Evolutionary conservation across 2,797 vertebrate species (phyloP), one percentile per base, ranked within the genome.

Genomic region (Danio kyathit): DNA sequence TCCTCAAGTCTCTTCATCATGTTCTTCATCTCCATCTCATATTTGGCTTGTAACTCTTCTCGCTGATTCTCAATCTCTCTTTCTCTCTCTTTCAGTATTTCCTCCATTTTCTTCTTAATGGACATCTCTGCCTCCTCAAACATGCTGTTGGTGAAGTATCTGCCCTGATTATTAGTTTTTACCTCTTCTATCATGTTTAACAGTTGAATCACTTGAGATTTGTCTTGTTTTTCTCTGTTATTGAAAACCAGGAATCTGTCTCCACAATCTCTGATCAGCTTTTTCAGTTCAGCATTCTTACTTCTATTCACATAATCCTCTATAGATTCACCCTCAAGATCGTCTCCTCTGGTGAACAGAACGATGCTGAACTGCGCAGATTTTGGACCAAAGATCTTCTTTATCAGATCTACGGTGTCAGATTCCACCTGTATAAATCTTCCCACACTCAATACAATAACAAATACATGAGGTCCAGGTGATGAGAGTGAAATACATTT

Each of bases 11-110:
- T n/a, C n/a, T n/a, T n/a, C n/a, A n/a, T n/a, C n/a, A n/a, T n/a
- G n/a, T n/a, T n/a, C 16, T 16, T 0, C 19, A 51, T 29, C 0
- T 43, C 51, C 1, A 1, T 7, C 5, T 71, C 14, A 12, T 52
- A 41, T 12, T 7, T 41, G 2, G 0, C 14, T 38, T 6, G 0
- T 5, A 70, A 6, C 0, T 0, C 1, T 0, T 71, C 49, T 0
- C 4, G 3, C 2, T 70, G 29, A n/a, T 7, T 0, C 48, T 70
- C 8, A 6, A 52, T 52, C 2, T 66, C 43, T 46, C 3, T 65
- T 0, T 75, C 59, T 38, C 1, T 76, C 5, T 76, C 48, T 0
- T 63, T 76, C 44, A 64, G 0, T 63, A 66, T 57, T 56, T 61
- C 19, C 12, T 54, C 40, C n/a, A n/a, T 17, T 10, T 76, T 19